Base-by-base conservation (phyloP, 2,888 invertebrate species). In the Halictus quadricinctus region DNA sequence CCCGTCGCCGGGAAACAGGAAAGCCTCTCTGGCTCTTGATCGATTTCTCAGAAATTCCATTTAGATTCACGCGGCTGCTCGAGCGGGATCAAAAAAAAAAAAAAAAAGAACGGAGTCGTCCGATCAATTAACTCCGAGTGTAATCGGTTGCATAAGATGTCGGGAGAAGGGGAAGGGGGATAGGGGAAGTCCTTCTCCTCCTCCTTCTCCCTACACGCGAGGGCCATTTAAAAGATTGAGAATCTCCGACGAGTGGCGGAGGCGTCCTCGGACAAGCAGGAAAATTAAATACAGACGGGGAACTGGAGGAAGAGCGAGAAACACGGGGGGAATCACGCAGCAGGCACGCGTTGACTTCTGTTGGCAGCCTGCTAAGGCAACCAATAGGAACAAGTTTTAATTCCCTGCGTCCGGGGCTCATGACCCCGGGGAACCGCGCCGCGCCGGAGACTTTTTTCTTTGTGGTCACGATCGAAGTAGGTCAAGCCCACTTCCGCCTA, bases 401-500 rank as follows among this genome's bases (percentile, higher is more conserved):
- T 90, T 90, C 85, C 89, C 80, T 84, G 88, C 80, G 88, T 85
- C 83, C 82, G 88, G 88, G 89, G 88, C 89, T 88, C 89, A 84
- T 91, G 91, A 91, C 89, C 91, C 87, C 90, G 83, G 77, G 84
- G 85, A 79, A 81, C 78, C 79, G n/a, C n/a, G 21, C 54, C 54
- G 54, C 54, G 82, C 46, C 82, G 80, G 82, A 83, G 81, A 84
- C 87, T 85, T 87, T 82, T 90, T 92, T 91, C 90, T 91, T 92
- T 91, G 90, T 92, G 90, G 88, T 83, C 86, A 74, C 85, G 88
- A 91, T 88, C 90, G 85, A 92, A 92, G 92, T 92, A 89, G 92
- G 91, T 90, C 92, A 92, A 91, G 92, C 92, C 91, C 89, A 90
- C 92, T 92, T 92, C 92, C 92, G 90, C 87, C 88, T 90, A 88